Evolutionary conservation across 1,140 invertebrate species (phyloP).

Genomic region (Monomorium pharaonis): DNA sequence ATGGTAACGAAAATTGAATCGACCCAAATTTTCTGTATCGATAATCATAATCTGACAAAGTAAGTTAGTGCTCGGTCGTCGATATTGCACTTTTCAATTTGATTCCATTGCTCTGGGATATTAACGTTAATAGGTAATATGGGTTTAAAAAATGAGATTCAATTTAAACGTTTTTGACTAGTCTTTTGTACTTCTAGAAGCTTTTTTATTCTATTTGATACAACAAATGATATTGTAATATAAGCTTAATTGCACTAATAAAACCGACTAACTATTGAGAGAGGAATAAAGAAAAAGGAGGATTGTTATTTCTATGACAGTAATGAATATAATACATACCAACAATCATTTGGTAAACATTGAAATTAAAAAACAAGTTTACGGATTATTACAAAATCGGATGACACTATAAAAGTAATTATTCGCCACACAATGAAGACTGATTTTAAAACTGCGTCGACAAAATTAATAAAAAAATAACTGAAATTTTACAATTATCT

Average conservation of each 20-base stretch:
- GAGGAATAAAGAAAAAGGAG: neutral
- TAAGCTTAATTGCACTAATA: neutral
- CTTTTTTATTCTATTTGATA: conserved; percentile 1
- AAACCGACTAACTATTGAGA: neutral
- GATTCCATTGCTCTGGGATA: neutral
- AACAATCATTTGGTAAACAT: neutral
- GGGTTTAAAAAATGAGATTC: conserved; percentile 16
- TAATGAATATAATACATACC: neutral
- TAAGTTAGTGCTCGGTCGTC: conserved; percentile 12
- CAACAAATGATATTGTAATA: conserved; percentile 1
- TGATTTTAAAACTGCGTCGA: neutral
- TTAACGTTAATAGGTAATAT: conserved; percentile 38
- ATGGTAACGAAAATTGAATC: conserved; percentile 8
- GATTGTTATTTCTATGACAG: neutral
- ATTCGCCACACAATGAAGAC: neutral
- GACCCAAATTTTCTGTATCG: conserved; percentile 9
- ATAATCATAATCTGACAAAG: conserved; percentile 37
- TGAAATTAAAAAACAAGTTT: neutral
- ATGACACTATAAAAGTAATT: neutral
- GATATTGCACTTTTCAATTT: conserved; percentile 51
- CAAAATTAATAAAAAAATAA: neutral
- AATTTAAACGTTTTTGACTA: conserved; percentile 13
- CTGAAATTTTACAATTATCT: neutral
- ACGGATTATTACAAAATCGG: neutral
- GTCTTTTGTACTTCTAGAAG: neutral